Evolutionary conservation across 2,888 invertebrate genomes (phyloP).

Genomic region (Germaria angustata): DNA sequence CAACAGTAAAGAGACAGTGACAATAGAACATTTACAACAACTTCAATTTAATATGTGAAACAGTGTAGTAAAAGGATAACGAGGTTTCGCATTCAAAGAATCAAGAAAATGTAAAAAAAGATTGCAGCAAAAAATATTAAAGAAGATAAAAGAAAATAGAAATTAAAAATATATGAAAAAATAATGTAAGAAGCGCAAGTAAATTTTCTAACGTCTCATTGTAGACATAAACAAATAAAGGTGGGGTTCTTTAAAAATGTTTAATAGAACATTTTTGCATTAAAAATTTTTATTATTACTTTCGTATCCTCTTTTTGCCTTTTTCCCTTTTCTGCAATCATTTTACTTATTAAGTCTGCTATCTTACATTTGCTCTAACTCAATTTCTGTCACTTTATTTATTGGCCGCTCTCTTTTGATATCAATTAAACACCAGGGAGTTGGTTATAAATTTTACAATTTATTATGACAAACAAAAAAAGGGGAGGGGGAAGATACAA

Average conservation of each 20-base stretch:
- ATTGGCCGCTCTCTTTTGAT: too few relatives aligned
- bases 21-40: slow-evolving; percentile 11
- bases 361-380: not conserved
- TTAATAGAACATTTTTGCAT: not conserved
- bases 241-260: not conserved
- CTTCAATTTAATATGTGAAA: slow-evolving; percentile 56
- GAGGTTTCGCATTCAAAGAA: slow-evolving; percentile 22
- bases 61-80: slow-evolving; percentile 52
- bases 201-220: not conserved
- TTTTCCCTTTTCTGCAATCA: too few relatives aligned
- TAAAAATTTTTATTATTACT: slow-evolving; percentile 4
- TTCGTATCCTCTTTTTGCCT: not conserved
- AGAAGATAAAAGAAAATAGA: not conserved
- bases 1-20: not conserved
- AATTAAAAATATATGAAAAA: not conserved
- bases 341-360: not conserved
- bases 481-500: not conserved
- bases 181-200: not conserved
- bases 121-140: not conserved
- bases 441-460: not conserved
- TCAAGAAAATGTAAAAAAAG: not conserved
- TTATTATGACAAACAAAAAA: not conserved
- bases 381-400: not conserved
- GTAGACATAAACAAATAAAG: not conserved
- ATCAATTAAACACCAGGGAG: not conserved